Evolutionary conservation across 2,113 vertebrate species (phyloP), one percentile per base, ranked within the genome.

Genomic region (Perca schrenkii): DNA sequence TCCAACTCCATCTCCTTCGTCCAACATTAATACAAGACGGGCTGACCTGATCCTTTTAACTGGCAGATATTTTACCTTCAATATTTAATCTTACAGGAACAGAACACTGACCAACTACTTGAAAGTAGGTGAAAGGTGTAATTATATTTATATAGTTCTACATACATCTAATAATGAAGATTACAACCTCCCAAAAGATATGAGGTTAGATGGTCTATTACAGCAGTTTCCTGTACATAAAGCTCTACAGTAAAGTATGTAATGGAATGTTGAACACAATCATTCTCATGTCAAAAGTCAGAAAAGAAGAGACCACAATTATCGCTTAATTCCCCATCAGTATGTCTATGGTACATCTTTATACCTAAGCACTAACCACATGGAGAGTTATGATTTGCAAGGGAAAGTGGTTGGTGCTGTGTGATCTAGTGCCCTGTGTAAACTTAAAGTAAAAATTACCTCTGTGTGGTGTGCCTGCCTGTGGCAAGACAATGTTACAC

Each of bases 391-490:
- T 17, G 72, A 71, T 54, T 53, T 64, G 21, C 49, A 79, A 17
- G 11, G 22, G 16, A 54, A 52, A 70, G 50, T 57, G 34, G 17
- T 13, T 53, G 52, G 61, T 62, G 47, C 15, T 58, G 11, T 79
- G 54, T 14, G 46, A 50, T 73, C 28, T 17, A 80, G 13, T 36
- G 64, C 54, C 69, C 6, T 75, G 75, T 82, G 85, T 77, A 82
- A 79, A 74, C 72, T 46, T 64, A 4, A 43, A 46, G 50, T 83
- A 58, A 53, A 66, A 84, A 82, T 89, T 54, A 81, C 74, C 83
- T 83, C 62, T 61, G 67, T 63, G 71, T 86, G 57, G n/a, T 67
- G 67, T 40, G 61, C 28, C 60, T 58, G 80, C 83, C 83, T 78
- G 40, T 84, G 67, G 80, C 63, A 70, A 81, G 22, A 68, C 31